Conservation (phyloP, 2,113 vertebrate genomes). For the Cryptomyrus ogoouensis region DNA sequence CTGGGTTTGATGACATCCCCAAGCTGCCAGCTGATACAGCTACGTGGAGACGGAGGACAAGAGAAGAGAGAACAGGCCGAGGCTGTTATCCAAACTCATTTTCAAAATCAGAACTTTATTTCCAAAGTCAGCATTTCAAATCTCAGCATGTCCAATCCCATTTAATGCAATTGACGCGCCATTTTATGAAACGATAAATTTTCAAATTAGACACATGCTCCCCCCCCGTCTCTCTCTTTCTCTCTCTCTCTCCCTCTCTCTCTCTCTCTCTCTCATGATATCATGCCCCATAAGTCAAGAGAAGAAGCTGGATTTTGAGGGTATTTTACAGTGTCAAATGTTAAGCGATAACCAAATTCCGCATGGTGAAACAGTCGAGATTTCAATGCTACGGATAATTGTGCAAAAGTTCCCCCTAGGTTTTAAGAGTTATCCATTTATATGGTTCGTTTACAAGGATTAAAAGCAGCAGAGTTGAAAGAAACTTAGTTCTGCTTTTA, state of each 20-base stretch:
- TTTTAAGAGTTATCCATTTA: slow-evolving; percentile 24
- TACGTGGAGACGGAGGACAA: neutral
- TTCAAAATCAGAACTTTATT: slow-evolving; percentile 21
- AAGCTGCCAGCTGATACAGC: neutral
- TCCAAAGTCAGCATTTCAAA: slow-evolving; percentile 29
- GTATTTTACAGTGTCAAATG: slow-evolving; percentile 23
- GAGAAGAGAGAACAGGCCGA: neutral
- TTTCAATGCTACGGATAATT: slow-evolving; percentile 18
- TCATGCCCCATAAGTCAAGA: slow-evolving; percentile 5
- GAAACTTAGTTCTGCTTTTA: slow-evolving; percentile 14
- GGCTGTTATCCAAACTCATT: slow-evolving; percentile 26
- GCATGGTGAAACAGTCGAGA: slow-evolving; percentile 1
- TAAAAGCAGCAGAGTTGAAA: slow-evolving; percentile 15
- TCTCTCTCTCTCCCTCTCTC: neutral
- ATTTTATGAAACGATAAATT: slow-evolving; percentile 23
- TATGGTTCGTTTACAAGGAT: slow-evolving; percentile 21
- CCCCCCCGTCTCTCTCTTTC: neutral
- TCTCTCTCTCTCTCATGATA: slow-evolving; percentile 2
- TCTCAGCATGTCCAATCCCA: slow-evolving; percentile 19
- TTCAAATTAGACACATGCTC: slow-evolving; percentile 19
- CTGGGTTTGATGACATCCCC: neutral
- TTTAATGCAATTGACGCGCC: slow-evolving; percentile 20
- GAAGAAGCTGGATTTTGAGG: slow-evolving; percentile 13
- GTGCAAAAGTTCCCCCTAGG: slow-evolving; percentile 16
- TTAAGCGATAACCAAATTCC: slow-evolving; percentile 13